Conservation (phyloP, 2,888 invertebrate genomes). For the Macaria liturata region DNA sequence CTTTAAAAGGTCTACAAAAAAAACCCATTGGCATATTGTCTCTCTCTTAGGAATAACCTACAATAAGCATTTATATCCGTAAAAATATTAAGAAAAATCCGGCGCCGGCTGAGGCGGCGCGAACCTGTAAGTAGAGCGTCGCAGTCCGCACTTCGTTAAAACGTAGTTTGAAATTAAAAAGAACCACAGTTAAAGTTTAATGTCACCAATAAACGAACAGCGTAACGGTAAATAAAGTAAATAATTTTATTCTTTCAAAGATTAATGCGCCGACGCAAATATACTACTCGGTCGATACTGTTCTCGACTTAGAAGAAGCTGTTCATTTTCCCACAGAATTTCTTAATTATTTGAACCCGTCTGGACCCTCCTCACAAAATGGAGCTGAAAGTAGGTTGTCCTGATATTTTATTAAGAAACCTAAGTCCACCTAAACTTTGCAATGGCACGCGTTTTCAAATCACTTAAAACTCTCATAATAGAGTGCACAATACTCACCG, state of each 20-base stretch:
- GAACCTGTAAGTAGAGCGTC: no score
- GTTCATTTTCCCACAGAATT: background rate
- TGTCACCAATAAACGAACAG: background rate
- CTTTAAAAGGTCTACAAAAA: background rate
- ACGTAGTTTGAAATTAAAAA: background rate
- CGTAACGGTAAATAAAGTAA: no score
- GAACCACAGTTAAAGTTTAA: background rate
- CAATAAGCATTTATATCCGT: background rate
- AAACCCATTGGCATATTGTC: background rate
- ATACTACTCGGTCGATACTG: background rate
- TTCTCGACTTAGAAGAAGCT: background rate
- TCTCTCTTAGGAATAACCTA: background rate
- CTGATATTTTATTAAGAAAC: conserved; percentile 38
- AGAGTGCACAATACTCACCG: conserved; percentile 39
- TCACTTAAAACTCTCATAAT: conserved; percentile 38
- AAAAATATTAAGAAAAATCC: background rate
- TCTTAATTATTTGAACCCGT: background rate
- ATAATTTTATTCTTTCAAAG: background rate
- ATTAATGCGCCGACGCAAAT: background rate
- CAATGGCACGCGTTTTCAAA: conserved; percentile 36
- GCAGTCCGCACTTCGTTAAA: no score
- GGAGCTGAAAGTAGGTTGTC: conserved; percentile 38
- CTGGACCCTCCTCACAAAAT: conserved; percentile 31
- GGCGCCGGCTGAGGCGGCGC: background rate
- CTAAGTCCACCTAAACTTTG: conserved; percentile 36